Evolutionary conservation across 2,113 vertebrate genomes (phyloP).

Genomic region (Bettongia penicillata): DNA sequence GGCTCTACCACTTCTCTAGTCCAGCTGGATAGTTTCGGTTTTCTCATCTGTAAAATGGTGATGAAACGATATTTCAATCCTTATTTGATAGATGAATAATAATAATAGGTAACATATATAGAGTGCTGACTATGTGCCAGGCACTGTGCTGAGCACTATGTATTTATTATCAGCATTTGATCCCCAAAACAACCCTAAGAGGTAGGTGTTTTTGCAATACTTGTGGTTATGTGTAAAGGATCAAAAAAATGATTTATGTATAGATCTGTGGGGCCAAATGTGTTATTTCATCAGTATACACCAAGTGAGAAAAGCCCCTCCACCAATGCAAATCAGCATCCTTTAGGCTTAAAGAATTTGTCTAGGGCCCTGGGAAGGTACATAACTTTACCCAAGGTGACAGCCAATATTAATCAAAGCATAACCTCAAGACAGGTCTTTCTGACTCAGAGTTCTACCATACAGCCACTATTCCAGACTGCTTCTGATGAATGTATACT

Average conservation of each 20-base stretch:
- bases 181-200: neutral
- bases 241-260: neutral
- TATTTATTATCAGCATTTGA: neutral
- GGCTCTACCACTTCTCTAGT: neutral
- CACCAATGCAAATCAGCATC: neutral
- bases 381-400: neutral
- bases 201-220: neutral
- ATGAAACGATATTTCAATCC: neutral
- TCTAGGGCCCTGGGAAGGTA: neutral
- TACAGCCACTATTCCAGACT: neutral
- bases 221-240: neutral
- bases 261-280: neutral
- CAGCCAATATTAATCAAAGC: neutral
- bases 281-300: neutral
- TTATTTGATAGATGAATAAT: neutral
- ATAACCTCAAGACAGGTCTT: neutral
- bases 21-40: neutral
- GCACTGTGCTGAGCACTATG: neutral
- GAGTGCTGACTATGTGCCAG: neutral
- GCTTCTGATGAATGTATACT: neutral
- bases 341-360: neutral
- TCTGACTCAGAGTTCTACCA: neutral
- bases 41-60: neutral
- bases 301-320: neutral
- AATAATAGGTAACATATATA: neutral